Conservation (phyloP, 2,113 vertebrate species). For the Centropristis striata region DNA sequence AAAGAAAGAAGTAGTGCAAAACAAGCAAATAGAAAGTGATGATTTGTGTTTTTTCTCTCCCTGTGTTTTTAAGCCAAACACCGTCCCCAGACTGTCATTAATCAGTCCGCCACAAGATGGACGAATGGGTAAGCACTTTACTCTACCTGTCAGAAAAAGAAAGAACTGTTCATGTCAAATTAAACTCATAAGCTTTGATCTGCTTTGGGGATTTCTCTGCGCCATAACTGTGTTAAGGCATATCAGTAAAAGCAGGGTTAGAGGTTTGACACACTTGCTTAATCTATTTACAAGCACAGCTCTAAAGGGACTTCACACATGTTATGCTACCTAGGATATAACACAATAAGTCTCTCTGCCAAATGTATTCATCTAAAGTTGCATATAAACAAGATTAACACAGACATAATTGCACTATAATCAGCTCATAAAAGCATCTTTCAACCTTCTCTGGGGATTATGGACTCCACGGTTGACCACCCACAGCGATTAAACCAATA, state of each 20-base stretch:
- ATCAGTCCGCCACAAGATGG: constrained; percentile 87
- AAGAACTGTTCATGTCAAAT: no score
- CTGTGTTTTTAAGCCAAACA: constrained; percentile 79
- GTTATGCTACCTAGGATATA: background rate
- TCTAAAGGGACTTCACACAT: background rate
- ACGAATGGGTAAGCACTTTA: constrained; percentile 84
- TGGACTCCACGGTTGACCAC: constrained; percentile 12
- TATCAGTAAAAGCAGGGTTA: background rate
- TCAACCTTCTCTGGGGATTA: background rate
- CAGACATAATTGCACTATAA: background rate
- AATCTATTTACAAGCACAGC: background rate
- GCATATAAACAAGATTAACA: constrained; percentile 2
- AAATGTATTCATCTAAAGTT: background rate
- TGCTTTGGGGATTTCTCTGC: background rate
- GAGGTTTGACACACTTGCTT: background rate
- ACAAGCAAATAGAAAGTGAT: constrained; percentile 13
- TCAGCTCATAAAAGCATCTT: background rate
- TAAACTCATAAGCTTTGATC: constrained; percentile 8
- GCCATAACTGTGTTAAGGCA: background rate
- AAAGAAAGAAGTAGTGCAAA: background rate
- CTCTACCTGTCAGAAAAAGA: background rate
- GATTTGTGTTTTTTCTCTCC: constrained; percentile 15
- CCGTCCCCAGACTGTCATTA: constrained; percentile 85
- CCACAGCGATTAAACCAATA: constrained; percentile 31
- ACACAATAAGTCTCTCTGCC: background rate